These are phyloP conservation scores for Sminthopsis crassicaudata DNA, from an alignment of 2,113 vertebrate species.

Conservation along the genomic window DNA sequence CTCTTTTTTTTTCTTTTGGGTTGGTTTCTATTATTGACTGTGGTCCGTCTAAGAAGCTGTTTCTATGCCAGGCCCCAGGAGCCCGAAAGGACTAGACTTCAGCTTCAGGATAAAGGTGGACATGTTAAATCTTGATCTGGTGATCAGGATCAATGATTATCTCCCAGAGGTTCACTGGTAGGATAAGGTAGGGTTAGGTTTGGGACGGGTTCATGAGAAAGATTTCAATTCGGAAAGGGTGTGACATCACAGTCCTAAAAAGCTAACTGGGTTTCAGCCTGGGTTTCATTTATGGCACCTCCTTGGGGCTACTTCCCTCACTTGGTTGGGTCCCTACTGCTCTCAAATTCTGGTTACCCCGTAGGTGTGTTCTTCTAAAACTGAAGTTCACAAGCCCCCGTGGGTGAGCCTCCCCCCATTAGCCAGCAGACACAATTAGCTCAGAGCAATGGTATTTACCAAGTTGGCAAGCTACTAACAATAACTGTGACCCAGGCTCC, in stretches of 20 bases:
- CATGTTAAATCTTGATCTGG: neutral
- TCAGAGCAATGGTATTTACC: neutral
- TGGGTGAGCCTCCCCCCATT: neutral
- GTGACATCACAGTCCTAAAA: neutral
- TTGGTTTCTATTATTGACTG: neutral
- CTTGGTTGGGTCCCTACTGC: neutral
- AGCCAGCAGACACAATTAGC: neutral
- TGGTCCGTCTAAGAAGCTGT: slow-evolving; percentile 12
- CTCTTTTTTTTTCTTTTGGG: neutral
- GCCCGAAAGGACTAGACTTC: neutral
- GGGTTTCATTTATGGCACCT: neutral
- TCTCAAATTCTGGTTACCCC: neutral
- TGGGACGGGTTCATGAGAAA: neutral
- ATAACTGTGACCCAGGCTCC: neutral
- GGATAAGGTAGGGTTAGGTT: neutral
- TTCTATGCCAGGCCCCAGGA: slow-evolving; percentile 31
- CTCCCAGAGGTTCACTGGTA: neutral
- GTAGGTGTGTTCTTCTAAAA: neutral
- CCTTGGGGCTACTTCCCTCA: neutral
- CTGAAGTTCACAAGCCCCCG: neutral
- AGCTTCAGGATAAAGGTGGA: neutral
- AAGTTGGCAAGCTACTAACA: neutral
- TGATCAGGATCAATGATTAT: slow-evolving; percentile 15
- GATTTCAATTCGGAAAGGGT: neutral
- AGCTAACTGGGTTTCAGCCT: neutral